Percentiles rank a stretch among this genome's conserved stretches.
Evolutionary conservation across 2,888 invertebrate genomes (phyloP).

Genomic region (Standfussiana lucernea): DNA sequence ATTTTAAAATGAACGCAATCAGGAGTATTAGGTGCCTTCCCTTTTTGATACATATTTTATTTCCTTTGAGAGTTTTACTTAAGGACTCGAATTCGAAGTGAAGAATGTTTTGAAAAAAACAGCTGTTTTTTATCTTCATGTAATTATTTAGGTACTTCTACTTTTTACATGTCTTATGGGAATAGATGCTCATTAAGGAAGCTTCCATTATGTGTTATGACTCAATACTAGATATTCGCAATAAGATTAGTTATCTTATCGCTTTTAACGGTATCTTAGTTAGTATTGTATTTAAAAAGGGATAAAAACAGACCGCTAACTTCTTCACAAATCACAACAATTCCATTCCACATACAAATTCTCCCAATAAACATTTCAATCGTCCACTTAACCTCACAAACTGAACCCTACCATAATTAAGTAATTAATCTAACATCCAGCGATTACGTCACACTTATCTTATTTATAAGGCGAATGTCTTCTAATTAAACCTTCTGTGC

Average conservation of each 20-base stretch:
- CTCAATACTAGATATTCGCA: no score
- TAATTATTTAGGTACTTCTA: background rate
- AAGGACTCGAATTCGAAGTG: background rate
- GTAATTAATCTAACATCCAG: conserved; percentile 58
- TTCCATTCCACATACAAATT: background rate
- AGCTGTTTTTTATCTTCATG: background rate
- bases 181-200: background rate
- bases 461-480: conserved; percentile 59
- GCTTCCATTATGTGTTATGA: background rate
- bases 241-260: no score
- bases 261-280: no score
- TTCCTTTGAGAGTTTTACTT: conserved; percentile 20
- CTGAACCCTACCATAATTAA: conserved; percentile 49
- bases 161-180: background rate
- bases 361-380: conserved; percentile 20
- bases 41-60: conserved; percentile 49
- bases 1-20: conserved; percentile 61
- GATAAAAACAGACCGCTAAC: background rate
- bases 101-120: background rate
- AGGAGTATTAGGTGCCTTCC: conserved; percentile 47
- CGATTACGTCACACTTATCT: conserved; percentile 62
- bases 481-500: conserved; percentile 72
- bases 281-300: no score
- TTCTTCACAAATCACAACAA: background rate
- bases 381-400: background rate